A percentile compares a stretch with the other conserved stretches of the same genome.
Conservation (phyloP, 2,797 vertebrate genomes). For the Bucorvus abyssinicus region DNA sequence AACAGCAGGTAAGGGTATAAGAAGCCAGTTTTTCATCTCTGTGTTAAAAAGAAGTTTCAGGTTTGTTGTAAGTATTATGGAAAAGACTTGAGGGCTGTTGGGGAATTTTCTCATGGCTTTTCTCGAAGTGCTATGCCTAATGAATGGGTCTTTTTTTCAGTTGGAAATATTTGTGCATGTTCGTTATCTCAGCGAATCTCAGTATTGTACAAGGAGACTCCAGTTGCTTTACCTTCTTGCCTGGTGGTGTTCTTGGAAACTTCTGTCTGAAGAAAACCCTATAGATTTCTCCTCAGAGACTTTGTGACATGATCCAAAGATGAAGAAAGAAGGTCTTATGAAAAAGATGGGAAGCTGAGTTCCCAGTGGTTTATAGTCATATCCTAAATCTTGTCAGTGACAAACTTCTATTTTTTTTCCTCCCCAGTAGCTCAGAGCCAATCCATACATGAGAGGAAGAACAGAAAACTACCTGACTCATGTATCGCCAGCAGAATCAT, state of each 20-base stretch:
- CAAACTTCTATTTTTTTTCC: conserved; percentile 10
- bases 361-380: neutral
- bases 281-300: neutral
- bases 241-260: neutral
- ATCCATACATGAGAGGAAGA: neutral
- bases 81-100: neutral
- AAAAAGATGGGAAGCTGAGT: neutral
- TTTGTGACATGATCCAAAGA: neutral
- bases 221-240: neutral
- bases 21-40: neutral
- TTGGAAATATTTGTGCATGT: neutral
- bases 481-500: neutral
- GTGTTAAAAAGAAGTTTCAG: neutral
- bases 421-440: neutral
- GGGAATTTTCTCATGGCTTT: neutral
- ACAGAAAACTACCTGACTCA: neutral
- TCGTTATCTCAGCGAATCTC: neutral
- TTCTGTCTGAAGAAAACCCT: neutral
- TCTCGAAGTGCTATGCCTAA: neutral
- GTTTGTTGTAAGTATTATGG: neutral
- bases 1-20: neutral
- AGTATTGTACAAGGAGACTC: neutral
- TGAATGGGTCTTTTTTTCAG: neutral
- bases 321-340: neutral
- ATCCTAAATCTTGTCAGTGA: neutral